These are phyloP conservation scores for Oxyura jamaicensis DNA, from an alignment of 2,113 vertebrate genomes.

Conservation along the genomic window DNA sequence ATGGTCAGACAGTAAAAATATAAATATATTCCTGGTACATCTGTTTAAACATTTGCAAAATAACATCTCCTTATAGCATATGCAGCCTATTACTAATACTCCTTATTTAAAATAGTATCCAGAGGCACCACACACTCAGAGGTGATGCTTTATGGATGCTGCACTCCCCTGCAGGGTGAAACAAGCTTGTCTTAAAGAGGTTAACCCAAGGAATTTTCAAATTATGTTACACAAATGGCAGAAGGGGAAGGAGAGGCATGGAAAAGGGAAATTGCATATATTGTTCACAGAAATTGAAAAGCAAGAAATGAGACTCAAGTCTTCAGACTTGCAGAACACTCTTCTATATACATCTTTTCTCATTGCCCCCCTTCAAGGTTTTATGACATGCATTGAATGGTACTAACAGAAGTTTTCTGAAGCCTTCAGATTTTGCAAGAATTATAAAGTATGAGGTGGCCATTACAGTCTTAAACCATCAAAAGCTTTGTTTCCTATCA, in stretches of 20 bases:
- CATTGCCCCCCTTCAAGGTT: not conserved
- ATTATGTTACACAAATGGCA: not conserved
- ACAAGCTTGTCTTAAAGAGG: not conserved
- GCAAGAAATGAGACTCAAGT: not conserved
- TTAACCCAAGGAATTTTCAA: not conserved
- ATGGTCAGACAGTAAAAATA: constrained; percentile 25
- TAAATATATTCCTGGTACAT: constrained; percentile 29
- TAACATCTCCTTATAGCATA: not conserved
- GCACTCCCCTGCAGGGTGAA: not conserved
- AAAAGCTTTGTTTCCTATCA: not conserved
- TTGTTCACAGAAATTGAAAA: not conserved
- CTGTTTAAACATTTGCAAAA: constrained; percentile 57
- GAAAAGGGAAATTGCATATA: not conserved
- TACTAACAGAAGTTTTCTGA: not conserved
- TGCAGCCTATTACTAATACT: constrained; percentile 14
- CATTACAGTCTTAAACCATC: not conserved
- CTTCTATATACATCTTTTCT: not conserved
- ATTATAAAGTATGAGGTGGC: not conserved
- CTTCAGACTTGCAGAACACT: not conserved
- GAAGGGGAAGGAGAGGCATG: not conserved
- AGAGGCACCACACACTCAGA: not conserved
- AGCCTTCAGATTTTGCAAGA: not conserved
- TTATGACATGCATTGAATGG: not conserved
- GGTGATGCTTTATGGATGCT: not conserved
- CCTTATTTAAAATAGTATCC: not conserved